Conservation (phyloP, 2,113 vertebrate species). For the Odocoileus hemionus region DNA sequence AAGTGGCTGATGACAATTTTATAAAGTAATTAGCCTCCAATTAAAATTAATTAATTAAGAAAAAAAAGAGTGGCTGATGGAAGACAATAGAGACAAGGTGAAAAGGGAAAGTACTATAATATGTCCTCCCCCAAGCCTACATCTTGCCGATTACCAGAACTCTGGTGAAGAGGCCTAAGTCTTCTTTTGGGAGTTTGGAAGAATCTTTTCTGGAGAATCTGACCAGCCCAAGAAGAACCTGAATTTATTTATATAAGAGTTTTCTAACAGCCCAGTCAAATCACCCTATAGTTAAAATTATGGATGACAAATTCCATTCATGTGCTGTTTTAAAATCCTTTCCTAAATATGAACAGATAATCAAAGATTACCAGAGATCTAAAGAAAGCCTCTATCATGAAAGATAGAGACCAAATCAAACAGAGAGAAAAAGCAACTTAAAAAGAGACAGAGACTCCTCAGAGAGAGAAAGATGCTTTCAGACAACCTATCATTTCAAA, state of each 20-base stretch:
- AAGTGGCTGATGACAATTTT: background rate
- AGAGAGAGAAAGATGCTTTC: background rate
- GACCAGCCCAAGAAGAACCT: background rate
- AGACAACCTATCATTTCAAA: background rate
- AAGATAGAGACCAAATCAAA: constrained; percentile 1
- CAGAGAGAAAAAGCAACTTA: background rate
- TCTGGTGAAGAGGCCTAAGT: background rate
- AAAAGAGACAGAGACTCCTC: background rate
- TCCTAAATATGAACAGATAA: background rate
- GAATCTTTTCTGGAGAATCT: background rate
- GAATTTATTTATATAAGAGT: background rate
- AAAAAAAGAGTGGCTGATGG: background rate
- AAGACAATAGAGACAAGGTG: background rate
- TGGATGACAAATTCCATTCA: background rate
- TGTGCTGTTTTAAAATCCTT: background rate
- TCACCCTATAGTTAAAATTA: background rate
- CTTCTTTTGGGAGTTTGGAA: background rate
- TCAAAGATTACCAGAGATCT: constrained; percentile 2
- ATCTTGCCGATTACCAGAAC: background rate
- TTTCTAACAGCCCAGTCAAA: background rate
- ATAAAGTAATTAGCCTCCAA: background rate
- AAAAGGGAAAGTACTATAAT: background rate
- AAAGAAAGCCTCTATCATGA: background rate
- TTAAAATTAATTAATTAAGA: background rate
- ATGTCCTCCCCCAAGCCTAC: background rate